Percentiles rank a stretch among this genome's conserved stretches.
Evolutionary conservation across 2,888 invertebrate species (phyloP).

Genomic region (Scaptomyza tumidula): DNA sequence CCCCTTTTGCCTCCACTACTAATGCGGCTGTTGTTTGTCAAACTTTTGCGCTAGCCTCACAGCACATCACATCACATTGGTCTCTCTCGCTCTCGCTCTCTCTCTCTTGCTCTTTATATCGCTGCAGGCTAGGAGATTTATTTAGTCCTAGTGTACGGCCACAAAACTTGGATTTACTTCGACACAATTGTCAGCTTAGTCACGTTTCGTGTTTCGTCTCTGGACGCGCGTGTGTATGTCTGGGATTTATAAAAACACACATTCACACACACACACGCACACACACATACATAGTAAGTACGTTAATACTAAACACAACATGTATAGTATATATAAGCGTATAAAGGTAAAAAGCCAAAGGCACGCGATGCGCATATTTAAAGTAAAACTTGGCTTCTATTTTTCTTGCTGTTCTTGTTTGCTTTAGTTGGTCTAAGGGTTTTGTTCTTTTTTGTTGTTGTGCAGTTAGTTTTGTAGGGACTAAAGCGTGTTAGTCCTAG

Average conservation of each 20-base stretch:
- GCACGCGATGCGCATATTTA: constrained; percentile 77
- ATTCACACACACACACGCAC: constrained; percentile 3
- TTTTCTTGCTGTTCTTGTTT: constrained; percentile 47
- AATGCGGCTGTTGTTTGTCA: constrained; percentile 67
- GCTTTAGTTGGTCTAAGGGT: constrained; percentile 27
- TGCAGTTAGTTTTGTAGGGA: constrained; percentile 54
- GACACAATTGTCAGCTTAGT: constrained; percentile 80
- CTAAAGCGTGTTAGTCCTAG: constrained; percentile 52
- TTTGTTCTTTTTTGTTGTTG: constrained; percentile 33
- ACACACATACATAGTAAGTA: constrained; percentile 13
- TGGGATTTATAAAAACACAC: constrained; percentile 42
- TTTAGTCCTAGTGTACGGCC: constrained; percentile 67
- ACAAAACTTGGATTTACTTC: constrained; percentile 78
- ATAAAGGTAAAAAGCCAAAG: constrained; percentile 75
- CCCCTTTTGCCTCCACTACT: neutral
- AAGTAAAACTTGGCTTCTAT: constrained; percentile 59
- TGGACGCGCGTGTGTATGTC: constrained; percentile 22
- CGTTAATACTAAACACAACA: constrained; percentile 75
- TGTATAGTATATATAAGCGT: constrained; percentile 18
- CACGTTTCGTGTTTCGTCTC: constrained; percentile 69
- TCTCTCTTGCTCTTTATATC: neutral
- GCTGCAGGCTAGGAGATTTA: constrained; percentile 59
- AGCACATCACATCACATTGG: neutral
- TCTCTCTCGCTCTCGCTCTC: constrained; percentile 1
- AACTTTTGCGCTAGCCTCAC: constrained; percentile 56